Evolutionary conservation across 2,888 invertebrate genomes (phyloP), one percentile per base, ranked within the genome.

Genomic region (Nezara viridula): DNA sequence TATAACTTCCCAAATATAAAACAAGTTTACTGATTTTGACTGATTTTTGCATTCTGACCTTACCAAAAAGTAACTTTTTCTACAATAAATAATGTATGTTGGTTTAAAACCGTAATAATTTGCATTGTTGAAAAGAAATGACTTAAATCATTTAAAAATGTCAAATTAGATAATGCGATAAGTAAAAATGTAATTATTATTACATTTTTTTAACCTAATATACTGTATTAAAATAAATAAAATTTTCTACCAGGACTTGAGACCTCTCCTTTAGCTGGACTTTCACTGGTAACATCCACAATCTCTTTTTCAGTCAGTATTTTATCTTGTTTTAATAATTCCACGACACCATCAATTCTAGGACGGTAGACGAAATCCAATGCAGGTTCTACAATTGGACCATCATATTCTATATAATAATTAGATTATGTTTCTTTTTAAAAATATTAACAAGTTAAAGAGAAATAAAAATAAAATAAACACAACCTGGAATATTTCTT

Each of bases 321-420:
- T 66, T 60, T 73, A 55, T 21, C 47, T 86, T 87, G 77, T 37
- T 52, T 60, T n/a, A 60, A 37, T 32, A 32, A 40, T 90, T 85
- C 24, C 52, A n/a, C 24, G 1, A 81, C 21, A 44, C 81, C 81
- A n/a, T 81, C 81, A 47, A 44, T 44, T 81, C n/a, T 81, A n/a
- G 86, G 86, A n/a, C 50, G 52, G 32, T 86, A 86, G 6, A 81
- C 44, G 21, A 81, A 81, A 81, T 81, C 21, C 12, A 81, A 12
- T 7, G 81, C n/a, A 40, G 24, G 81, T 81, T 81, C 81, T 40
- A 81, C 24, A 44, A 44, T 81, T n/a, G 44, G 81, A 6, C 81
- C 81, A 81, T 81, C n/a, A 81, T 81, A 81, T 44, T 81, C 81
- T 81, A 44, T 16, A 44, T 44, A 44, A 81, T 81, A 81, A 81